phyloP scores from a whole-genome alignment of 1,140 invertebrate genomes.

The Heliconius nattereri region DNA sequence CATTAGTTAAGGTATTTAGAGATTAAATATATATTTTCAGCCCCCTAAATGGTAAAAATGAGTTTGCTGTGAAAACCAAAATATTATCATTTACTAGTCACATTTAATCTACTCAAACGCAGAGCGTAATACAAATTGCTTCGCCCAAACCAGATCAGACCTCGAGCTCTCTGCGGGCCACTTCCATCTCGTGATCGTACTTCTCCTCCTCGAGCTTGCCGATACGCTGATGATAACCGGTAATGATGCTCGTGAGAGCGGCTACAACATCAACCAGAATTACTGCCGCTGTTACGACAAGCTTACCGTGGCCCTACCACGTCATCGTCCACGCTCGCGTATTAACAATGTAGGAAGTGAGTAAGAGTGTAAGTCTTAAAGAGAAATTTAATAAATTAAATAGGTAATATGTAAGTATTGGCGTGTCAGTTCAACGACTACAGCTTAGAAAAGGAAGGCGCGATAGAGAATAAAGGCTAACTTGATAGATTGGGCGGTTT shows the following conservation, averaged over 20 bases:
- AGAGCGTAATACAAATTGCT: slow-evolving; percentile 67
- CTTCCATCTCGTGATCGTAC: slow-evolving; percentile 98
- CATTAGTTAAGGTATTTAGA: slow-evolving; percentile 71
- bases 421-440: slow-evolving; percentile 57
- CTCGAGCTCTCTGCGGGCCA: slow-evolving; percentile 95
- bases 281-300: slow-evolving; percentile 57
- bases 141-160: slow-evolving; percentile 82
- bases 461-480: slow-evolving; percentile 58
- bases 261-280: slow-evolving; percentile 84
- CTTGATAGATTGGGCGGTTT: slow-evolving; percentile 34
- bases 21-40: slow-evolving; percentile 63
- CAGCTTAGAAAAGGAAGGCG: slow-evolving; percentile 67
- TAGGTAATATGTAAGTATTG: slow-evolving; percentile 57
- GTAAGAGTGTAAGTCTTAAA: slow-evolving; percentile 60
- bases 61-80: slow-evolving; percentile 76
- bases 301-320: slow-evolving; percentile 40
- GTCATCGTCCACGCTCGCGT: slow-evolving; percentile 45
- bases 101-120: slow-evolving; percentile 76
- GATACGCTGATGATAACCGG: slow-evolving; percentile 93
- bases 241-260: slow-evolving; percentile 91
- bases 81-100: slow-evolving; percentile 74
- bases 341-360: slow-evolving; percentile 53
- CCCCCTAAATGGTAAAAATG: slow-evolving; percentile 65
- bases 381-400: slow-evolving; percentile 56
- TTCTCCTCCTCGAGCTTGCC: slow-evolving; percentile 94